These are phyloP conservation scores for Cheilosia urbana DNA, from an alignment of 2,888 invertebrate genomes.

Conservation along the genomic window DNA sequence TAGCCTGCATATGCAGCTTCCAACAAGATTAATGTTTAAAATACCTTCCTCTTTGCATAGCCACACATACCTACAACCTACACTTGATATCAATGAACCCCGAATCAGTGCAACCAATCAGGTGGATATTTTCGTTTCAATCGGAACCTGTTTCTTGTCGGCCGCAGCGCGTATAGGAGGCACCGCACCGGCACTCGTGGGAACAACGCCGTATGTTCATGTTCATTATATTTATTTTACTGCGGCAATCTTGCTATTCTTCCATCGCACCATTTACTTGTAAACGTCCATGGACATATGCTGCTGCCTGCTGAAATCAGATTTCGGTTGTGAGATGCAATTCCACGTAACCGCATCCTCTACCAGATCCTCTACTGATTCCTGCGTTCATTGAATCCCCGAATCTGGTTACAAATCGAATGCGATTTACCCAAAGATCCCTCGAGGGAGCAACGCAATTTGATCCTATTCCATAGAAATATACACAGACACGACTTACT, in stretches of 20 bases:
- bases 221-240: slow-evolving; percentile 32
- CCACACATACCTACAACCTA: neutral
- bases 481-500: neutral
- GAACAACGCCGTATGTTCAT: slow-evolving; percentile 58
- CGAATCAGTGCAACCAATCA: slow-evolving; percentile 55
- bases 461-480: slow-evolving; percentile 48
- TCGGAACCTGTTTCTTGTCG: slow-evolving; percentile 45
- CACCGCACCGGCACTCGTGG: slow-evolving; percentile 41
- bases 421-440: slow-evolving; percentile 30
- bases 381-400: slow-evolving; percentile 16
- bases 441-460: slow-evolving; percentile 41
- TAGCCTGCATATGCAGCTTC: slow-evolving; percentile 29
- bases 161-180: neutral
- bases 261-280: slow-evolving; percentile 4
- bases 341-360: slow-evolving; percentile 50
- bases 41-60: slow-evolving; percentile 14
- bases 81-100: slow-evolving; percentile 34
- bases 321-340: slow-evolving; percentile 40
- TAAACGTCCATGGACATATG: slow-evolving; percentile 20
- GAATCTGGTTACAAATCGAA: slow-evolving; percentile 59
- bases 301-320: slow-evolving; percentile 24
- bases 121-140: slow-evolving; percentile 46
- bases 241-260: slow-evolving; percentile 27
- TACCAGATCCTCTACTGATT: slow-evolving; percentile 4
- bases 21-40: slow-evolving; percentile 22